Evolutionary conservation across 2,113 vertebrate genomes (phyloP).

Genomic region (Ciconia boyciana): DNA sequence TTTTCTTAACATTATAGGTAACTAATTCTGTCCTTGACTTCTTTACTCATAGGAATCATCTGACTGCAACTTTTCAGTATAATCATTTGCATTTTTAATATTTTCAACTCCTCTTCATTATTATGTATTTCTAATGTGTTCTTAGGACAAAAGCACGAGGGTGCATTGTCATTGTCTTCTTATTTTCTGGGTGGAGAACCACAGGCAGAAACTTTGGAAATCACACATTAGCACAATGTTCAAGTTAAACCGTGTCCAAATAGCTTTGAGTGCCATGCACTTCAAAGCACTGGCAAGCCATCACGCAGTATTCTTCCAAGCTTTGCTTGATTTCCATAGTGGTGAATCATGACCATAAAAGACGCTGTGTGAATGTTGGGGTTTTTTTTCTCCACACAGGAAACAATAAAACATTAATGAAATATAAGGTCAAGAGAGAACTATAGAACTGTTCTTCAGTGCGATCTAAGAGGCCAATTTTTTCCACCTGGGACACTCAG

Average conservation of each 20-base stretch:
- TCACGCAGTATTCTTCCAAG: background rate
- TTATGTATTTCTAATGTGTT: background rate
- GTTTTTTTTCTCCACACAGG: background rate
- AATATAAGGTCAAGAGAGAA: background rate
- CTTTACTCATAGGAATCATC: background rate
- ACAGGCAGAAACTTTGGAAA: conserved; percentile 24
- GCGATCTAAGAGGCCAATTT: background rate
- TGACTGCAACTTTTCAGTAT: background rate
- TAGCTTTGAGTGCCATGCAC: background rate
- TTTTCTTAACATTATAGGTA: background rate
- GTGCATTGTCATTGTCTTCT: background rate
- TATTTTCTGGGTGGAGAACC: conserved; percentile 32
- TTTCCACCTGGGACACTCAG: background rate
- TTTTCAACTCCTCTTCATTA: background rate
- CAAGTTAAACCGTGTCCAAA: conserved; percentile 12
- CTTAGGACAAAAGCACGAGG: background rate
- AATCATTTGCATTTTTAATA: background rate
- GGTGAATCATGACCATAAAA: conserved; percentile 59
- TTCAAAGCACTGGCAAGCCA: conserved; percentile 51
- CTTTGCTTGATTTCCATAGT: conserved; percentile 7
- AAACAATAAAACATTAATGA: conserved; percentile 41
- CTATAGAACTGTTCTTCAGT: background rate
- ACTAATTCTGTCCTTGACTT: background rate
- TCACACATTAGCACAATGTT: conserved; percentile 30
- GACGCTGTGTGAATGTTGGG: background rate